Conservation (phyloP, 2,113 vertebrate genomes). For the Hippocampus barbouri region DNA sequence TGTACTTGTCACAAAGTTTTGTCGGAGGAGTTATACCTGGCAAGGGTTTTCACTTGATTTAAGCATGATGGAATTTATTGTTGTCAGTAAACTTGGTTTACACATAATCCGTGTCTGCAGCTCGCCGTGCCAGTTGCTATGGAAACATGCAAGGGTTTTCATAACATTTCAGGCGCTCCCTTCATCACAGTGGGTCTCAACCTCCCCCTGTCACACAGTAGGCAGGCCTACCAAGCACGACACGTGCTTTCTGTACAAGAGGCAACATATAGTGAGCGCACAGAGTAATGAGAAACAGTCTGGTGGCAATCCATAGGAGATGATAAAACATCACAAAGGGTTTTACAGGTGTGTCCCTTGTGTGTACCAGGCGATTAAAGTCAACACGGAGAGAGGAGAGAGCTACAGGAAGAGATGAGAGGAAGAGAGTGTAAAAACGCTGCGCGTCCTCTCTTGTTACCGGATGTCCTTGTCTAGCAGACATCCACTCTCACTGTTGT, state of each 20-base stretch:
- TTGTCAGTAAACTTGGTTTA: conserved; percentile 67
- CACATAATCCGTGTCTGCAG: conserved; percentile 45
- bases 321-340: conserved; percentile 50
- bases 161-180: conserved; percentile 48
- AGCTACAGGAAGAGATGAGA: conserved; percentile 40
- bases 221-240: conserved; percentile 15
- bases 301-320: conserved; percentile 48
- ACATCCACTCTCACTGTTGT: conserved; percentile 36
- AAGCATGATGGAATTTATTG: conserved; percentile 67
- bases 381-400: conserved; percentile 29
- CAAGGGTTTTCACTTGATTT: conserved; percentile 45
- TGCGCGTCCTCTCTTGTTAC: conserved; percentile 64
- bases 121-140: conserved; percentile 52
- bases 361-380: conserved; percentile 42
- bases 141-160: conserved; percentile 55
- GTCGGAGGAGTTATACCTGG: conserved; percentile 16
- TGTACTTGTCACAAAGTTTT: conserved; percentile 26
- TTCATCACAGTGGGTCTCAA: conserved; percentile 25
- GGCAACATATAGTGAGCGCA: conserved; percentile 32
- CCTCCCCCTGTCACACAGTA: conserved; percentile 20
- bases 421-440: conserved; percentile 65
- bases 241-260: conserved; percentile 33
- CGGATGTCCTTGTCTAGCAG: conserved; percentile 50
- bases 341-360: conserved; percentile 59
- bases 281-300: conserved; percentile 57